phyloP scores from a whole-genome alignment of 2,113 vertebrate species.

The Labrus mixtus region DNA sequence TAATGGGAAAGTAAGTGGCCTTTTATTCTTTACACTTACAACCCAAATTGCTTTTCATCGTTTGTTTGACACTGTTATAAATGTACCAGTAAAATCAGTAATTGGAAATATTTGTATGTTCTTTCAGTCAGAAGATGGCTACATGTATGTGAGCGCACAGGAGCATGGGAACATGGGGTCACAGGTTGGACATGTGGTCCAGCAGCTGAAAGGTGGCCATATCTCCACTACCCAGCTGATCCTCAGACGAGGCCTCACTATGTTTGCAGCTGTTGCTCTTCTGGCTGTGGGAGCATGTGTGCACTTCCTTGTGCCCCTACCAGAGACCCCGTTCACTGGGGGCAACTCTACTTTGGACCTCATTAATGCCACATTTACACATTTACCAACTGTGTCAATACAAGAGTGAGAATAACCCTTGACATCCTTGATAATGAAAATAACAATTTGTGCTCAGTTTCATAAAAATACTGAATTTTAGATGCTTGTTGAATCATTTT shows the following conservation, averaged over 20 bases:
- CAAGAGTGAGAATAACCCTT: not conserved
- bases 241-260: constrained; percentile 75
- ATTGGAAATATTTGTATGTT: not conserved
- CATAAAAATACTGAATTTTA: not conserved
- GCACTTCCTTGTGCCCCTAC: constrained; percentile 71
- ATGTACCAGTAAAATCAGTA: not conserved
- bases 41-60: not conserved
- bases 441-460: not conserved
- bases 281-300: constrained; percentile 68
- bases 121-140: constrained; percentile 52
- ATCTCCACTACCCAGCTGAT: constrained; percentile 80
- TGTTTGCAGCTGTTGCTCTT: constrained; percentile 61
- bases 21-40: not conserved
- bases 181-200: constrained; percentile 1
- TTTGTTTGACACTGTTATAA: not conserved
- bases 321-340: constrained; percentile 27
- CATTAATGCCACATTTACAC: constrained; percentile 60
- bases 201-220: constrained; percentile 1
- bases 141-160: constrained; percentile 15
- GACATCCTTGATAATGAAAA: not conserved
- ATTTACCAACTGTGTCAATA: constrained; percentile 22
- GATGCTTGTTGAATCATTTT: not conserved
- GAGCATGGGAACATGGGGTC: not conserved
- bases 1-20: constrained; percentile 45
- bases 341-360: constrained; percentile 65